phyloP scores from a whole-genome alignment of 2,888 invertebrate species.

The Campoletis raptor region DNA sequence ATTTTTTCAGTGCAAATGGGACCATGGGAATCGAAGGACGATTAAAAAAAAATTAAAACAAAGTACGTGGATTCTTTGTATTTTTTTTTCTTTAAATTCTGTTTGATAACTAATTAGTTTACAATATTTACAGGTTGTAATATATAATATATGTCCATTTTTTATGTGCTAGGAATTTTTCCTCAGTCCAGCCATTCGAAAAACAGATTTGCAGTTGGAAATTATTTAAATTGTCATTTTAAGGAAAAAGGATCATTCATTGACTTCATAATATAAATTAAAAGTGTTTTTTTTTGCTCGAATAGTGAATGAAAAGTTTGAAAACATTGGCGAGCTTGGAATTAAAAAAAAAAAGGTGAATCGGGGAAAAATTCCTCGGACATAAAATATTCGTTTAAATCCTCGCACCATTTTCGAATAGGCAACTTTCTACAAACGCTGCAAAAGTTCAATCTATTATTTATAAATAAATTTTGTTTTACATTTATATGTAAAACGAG shows the following conservation, averaged over 20 bases:
- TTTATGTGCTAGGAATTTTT: neutral
- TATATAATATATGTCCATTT: conserved; percentile 54
- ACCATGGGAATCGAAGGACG: neutral
- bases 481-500: conserved; percentile 49
- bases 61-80: conserved; percentile 67
- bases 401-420: conserved; percentile 46
- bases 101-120: conserved; percentile 74
- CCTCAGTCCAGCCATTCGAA: neutral
- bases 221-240: neutral
- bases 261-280: neutral
- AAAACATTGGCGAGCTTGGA: neutral
- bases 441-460: conserved; percentile 35
- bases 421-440: conserved; percentile 30
- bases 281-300: neutral
- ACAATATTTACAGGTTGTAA: conserved; percentile 80
- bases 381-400: conserved; percentile 15
- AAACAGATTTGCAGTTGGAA: neutral
- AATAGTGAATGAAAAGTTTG: neutral
- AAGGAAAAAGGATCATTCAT: neutral
- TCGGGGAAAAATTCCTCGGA: neutral
- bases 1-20: conserved; percentile 3
- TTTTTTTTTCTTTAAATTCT: conserved; percentile 44
- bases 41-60: conserved; percentile 43
- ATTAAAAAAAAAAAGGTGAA: neutral
- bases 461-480: conserved; percentile 20